Base-by-base conservation (phyloP, 1,140 invertebrate genomes). In the Solen grandis region DNA sequence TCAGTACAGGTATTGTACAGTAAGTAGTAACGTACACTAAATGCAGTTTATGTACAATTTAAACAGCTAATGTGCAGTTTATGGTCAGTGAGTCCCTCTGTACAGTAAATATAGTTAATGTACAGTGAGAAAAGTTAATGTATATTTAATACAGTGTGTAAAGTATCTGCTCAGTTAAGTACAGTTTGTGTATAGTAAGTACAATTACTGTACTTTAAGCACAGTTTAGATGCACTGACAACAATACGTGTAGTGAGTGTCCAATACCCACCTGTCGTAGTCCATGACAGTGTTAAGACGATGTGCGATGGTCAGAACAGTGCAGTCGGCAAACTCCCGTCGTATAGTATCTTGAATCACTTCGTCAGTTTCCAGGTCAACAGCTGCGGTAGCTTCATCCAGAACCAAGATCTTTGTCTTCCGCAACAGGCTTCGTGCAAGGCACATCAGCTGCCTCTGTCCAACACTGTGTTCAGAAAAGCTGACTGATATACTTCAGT, bases 331-430 rank as follows among this genome's bases (percentile, higher is more conserved):
- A 79, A 93, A 93, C 72, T 91, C 81, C 36, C 75, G 81, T 14
- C 88, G 76, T 65, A 93, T 92, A 1, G 91, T 93, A 10, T 86
- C 77, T 79, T 93, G 92, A 41, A 93, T 93, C 14, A 93, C 85
- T 14, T 86, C 84, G 75, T 93, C 92, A 14, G 93, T 93, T 68
- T 90, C 73, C 75, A 91, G 76, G 74, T 93, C 92, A 25, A 93
- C 89, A 0, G 91, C 89, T 25, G 92, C 92, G 25, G 92, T 93
- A 4, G 92, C 92, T 72, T 93, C 92, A 81, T 93, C 92, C 38
- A 98, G 93, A 73, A 98, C 94, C 25, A 98, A 93, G 59, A 99
- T 95, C 93, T 95, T 95, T 90, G 95, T 92, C 62, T 92, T 91
- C 63, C 93, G 85, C 4, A 94, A 84, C 22, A 94, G 80, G 16